These are phyloP conservation scores for Hydrozoanthus tunicans DNA, from an alignment of 64 coral and sea anemone genomes.

Conservation along the genomic window DNA sequence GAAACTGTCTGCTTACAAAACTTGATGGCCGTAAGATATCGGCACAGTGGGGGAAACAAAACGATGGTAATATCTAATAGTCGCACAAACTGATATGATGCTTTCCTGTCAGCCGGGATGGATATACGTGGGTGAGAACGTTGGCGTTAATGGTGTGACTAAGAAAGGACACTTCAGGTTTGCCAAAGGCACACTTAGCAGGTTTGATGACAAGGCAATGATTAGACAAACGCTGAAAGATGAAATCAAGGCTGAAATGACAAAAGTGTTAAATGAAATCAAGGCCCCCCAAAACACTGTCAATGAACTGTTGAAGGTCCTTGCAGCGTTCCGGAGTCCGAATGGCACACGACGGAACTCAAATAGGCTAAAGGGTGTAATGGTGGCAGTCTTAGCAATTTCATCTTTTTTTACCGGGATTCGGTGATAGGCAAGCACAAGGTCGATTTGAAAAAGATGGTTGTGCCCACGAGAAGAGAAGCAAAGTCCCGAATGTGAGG, in stretches of 20 bases:
- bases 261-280: slow-evolving; percentile 19
- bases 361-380: background rate
- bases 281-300: background rate
- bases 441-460: slow-evolving; percentile 30
- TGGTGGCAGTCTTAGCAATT: slow-evolving; percentile 13
- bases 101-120: no score
- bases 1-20: no score
- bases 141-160: slow-evolving; percentile 47
- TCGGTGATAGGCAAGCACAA: slow-evolving; percentile 25
- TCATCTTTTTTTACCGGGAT: slow-evolving; percentile 1
- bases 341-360: background rate
- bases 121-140: background rate
- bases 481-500: slow-evolving; percentile 34
- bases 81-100: no score
- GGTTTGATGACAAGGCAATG: background rate
- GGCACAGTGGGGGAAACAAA: no score
- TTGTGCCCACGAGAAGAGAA: background rate
- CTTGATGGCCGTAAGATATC: no score
- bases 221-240: background rate
- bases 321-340: slow-evolving; percentile 27
- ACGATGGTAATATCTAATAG: no score
- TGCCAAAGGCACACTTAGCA: slow-evolving; percentile 6
- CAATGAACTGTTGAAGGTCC: background rate
- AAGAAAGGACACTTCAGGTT: slow-evolving; percentile 32
- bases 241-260: slow-evolving; percentile 6